phyloP scores from a whole-genome alignment of 2,113 vertebrate genomes.

The Hippocampus zosterae region DNA sequence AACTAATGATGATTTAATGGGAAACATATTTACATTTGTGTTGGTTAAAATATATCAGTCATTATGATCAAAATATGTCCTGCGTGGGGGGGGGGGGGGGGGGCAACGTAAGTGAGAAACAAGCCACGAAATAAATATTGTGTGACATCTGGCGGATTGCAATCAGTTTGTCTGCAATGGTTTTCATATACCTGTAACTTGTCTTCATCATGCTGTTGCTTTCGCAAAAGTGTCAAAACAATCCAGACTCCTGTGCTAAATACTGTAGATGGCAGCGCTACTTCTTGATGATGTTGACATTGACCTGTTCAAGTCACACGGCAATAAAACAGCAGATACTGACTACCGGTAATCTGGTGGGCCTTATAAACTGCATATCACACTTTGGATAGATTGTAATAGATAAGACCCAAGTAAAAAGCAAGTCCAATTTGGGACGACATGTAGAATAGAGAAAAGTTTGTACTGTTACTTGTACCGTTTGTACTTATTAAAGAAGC shows the following conservation, averaged over 20 bases:
- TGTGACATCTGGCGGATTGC: too few species aligned
- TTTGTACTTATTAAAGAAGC: conserved; percentile 20
- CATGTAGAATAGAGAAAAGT: conserved; percentile 2
- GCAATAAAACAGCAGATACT: too few species aligned
- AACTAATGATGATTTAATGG: conserved; percentile 4
- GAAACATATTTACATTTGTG: conserved; percentile 1
- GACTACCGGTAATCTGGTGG: too few species aligned
- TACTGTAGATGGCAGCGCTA: too few species aligned
- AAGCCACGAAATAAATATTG: background rate
- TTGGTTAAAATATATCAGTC: background rate
- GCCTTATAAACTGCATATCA: background rate
- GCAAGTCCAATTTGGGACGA: background rate
- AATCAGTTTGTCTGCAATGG: too few species aligned
- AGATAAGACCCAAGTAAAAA: background rate
- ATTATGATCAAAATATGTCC: background rate
- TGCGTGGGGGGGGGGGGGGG: too few species aligned
- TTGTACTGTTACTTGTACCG: background rate
- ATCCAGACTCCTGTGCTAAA: too few species aligned
- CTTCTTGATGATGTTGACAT: too few species aligned
- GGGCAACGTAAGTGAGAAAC: too few species aligned
- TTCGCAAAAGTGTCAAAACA: too few species aligned
- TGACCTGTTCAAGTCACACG: too few species aligned
- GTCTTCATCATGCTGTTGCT: too few species aligned
- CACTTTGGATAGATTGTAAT: background rate
- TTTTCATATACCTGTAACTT: background rate